Base-by-base conservation (phyloP, 1,140 invertebrate genomes). In the Protaetia brevitarsis region DNA sequence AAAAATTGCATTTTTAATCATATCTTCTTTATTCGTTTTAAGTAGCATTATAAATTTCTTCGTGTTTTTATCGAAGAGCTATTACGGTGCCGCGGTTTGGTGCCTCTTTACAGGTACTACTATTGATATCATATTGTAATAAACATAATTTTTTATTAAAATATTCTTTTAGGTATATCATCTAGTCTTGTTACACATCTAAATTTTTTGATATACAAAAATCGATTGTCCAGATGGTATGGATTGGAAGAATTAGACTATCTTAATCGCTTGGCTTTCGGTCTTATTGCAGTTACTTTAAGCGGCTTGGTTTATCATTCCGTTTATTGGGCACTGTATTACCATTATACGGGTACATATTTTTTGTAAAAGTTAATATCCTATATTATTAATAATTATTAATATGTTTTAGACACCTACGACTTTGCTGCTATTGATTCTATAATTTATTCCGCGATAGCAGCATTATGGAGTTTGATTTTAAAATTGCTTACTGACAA, bases 211-310 rank as follows among this genome's bases (percentile, higher is more conserved):
- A 26, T n/a, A 58, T 27, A 10, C 5, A 21, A 27, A 13, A 10
- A 28, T 28, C 23, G 56, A 4, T 23, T 58, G 16, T 28, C 23
- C 6, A 7, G 29, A 16, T 58, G 56, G 56, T 58, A 58, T 23
- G 56, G 56, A 7, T 58, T 58, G 4, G 26, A 27, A 58, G 56
- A 58, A 58, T 16, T 58, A 10, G 26, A 58, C 16, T 58, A 27
- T 10, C 10, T 58, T 2, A 28, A 58, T 27, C 56, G 56, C 8
- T 23, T 58, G 10, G 56, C 26, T 1, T 28, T 58, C n/a, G 56
- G 8, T 28, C n/a, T 58, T 2, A 58, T 58, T 2, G 56, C 26
- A n/a, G 10, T 58, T 8, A 28, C 56, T 11, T 6, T 58, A 58
- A 30, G 10, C 23, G 56, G 56, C 2, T 10, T 58, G 1, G 56